A percentile compares a stretch with the other conserved stretches of the same genome.
phyloP scores from a whole-genome alignment of 2,797 vertebrate genomes.

The Crocodylus rhombifer region DNA sequence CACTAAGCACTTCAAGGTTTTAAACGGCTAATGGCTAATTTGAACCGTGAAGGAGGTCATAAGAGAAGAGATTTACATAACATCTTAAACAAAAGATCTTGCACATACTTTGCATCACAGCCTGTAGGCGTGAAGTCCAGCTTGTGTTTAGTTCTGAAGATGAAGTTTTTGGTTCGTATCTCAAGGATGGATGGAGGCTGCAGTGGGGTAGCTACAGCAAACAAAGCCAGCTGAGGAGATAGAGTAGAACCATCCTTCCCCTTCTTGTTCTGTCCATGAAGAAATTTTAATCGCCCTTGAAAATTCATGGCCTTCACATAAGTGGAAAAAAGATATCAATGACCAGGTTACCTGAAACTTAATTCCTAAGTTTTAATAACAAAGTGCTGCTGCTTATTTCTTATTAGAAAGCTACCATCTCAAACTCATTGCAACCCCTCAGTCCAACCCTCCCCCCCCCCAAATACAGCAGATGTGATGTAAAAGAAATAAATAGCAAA shows the following conservation, averaged over 20 bases:
- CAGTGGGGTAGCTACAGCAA: slow-evolving; percentile 86
- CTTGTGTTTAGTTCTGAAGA: slow-evolving; percentile 91
- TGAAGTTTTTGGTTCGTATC: slow-evolving; percentile 88
- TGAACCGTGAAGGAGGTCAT: too few species aligned
- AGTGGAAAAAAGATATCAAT: neutral
- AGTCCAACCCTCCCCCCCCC: neutral
- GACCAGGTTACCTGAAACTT: neutral
- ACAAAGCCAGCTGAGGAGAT: slow-evolving; percentile 87
- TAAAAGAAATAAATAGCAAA: neutral
- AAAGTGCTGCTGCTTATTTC: neutral
- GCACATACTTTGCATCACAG: slow-evolving; percentile 87
- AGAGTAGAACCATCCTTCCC: slow-evolving; percentile 82
- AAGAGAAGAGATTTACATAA: neutral
- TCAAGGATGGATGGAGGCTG: slow-evolving; percentile 89
- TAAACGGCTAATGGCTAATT: neutral
- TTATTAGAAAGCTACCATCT: neutral
- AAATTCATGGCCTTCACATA: slow-evolving; percentile 87
- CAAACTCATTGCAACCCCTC: neutral
- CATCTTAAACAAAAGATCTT: neutral
- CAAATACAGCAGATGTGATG: neutral
- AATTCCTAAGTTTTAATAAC: neutral
- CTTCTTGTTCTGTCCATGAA: slow-evolving; percentile 89
- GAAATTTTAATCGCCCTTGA: slow-evolving; percentile 88
- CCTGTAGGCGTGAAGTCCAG: slow-evolving; percentile 88
- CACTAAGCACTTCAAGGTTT: neutral